These are phyloP conservation scores for Hymenopus coronatus DNA, from an alignment of 2,888 invertebrate genomes.

Conservation along the genomic window DNA sequence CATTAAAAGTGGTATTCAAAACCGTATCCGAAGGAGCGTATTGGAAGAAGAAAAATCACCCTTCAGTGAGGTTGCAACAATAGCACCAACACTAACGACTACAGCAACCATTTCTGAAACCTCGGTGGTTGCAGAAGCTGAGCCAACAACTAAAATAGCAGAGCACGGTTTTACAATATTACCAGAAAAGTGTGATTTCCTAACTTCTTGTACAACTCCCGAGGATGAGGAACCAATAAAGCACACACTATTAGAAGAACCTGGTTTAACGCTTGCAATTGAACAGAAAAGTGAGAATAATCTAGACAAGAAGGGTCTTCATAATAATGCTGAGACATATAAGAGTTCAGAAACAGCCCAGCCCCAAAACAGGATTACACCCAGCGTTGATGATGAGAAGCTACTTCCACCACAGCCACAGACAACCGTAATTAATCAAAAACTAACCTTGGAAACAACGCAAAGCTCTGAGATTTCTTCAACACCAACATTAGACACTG, in stretches of 20 bases:
- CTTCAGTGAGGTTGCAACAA: not conserved
- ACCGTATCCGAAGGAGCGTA: not conserved
- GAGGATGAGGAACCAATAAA: not conserved
- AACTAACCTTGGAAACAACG: not conserved
- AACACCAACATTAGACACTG: not conserved
- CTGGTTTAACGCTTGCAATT: too few species aligned
- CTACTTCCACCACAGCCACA: not conserved
- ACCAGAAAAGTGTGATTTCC: not conserved
- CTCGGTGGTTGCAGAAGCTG: not conserved
- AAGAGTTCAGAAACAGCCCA: too few species aligned
- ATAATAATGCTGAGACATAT: too few species aligned
- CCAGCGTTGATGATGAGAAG: not conserved
- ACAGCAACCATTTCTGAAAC: not conserved
- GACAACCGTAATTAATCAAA: not conserved
- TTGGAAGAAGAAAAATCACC: not conserved
- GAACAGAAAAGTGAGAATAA: too few species aligned
- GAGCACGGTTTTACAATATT: not conserved
- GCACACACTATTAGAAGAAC: not conserved
- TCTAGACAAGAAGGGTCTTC: too few species aligned
- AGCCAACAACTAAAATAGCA: not conserved
- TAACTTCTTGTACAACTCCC: not conserved
- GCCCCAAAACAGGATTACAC: too few species aligned
- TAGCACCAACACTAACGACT: not conserved
- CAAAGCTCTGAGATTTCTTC: not conserved
- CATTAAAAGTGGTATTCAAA: not conserved